These are phyloP conservation scores for Terrapene triunguis DNA, from an alignment of 2,113 vertebrate species.

Conservation along the genomic window DNA sequence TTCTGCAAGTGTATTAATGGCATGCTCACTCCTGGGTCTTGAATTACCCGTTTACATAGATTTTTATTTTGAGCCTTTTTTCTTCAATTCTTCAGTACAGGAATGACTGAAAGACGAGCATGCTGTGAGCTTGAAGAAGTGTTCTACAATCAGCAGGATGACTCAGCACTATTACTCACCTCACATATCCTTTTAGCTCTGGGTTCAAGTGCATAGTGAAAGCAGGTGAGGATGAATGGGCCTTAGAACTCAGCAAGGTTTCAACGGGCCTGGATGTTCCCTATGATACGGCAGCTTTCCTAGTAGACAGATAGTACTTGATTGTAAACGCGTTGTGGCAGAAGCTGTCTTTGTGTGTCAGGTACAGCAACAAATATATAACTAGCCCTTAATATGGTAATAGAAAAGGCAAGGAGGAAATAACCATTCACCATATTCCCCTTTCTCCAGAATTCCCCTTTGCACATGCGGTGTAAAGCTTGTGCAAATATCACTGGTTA, in stretches of 20 bases:
- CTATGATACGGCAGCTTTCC: background rate
- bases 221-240: background rate
- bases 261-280: background rate
- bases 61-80: background rate
- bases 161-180: background rate
- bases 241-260: background rate
- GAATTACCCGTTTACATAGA: background rate
- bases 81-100: background rate
- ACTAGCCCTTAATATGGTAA: rapidly evolving
- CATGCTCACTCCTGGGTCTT: background rate
- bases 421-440: background rate
- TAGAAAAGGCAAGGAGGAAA: background rate
- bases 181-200: background rate
- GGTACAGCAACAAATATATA: background rate
- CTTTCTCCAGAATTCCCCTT: background rate
- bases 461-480: background rate
- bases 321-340: background rate
- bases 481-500: background rate
- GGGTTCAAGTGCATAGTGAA: background rate
- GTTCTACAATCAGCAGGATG: background rate
- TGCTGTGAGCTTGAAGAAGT: background rate
- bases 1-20: constrained; percentile 2
- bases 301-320: background rate
- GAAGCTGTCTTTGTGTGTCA: background rate
- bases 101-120: background rate